Percentiles rank a stretch among this genome's conserved stretches.
These are phyloP conservation scores for Petromus typicus DNA, from an alignment of 2,113 vertebrate genomes.

Conservation along the genomic window DNA sequence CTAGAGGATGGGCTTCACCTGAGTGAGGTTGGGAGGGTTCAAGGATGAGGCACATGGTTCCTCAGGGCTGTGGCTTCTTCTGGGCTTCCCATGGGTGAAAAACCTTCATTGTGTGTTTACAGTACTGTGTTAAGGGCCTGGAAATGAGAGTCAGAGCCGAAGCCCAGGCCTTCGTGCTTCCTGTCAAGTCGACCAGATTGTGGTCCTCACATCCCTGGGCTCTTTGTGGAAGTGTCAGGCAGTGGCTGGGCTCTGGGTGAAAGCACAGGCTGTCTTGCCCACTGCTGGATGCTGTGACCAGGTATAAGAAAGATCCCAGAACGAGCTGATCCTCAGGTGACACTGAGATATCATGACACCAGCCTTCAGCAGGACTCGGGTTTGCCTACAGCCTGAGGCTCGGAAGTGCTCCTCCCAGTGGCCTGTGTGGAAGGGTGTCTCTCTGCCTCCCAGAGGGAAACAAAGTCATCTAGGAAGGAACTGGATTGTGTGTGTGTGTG, in stretches of 20 bases:
- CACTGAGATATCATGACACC: rapidly evolving
- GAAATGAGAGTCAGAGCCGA: background rate
- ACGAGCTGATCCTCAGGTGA: rapidly evolving
- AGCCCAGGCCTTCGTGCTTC: background rate
- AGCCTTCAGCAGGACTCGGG: background rate
- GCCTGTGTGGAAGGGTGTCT: background rate
- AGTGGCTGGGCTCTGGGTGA: background rate
- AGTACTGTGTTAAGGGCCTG: background rate
- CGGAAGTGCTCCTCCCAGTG: background rate
- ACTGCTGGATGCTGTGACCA: too few species aligned
- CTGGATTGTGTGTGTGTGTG: background rate
- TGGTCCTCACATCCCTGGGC: background rate
- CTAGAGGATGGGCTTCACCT: background rate
- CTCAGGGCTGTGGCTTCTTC: background rate
- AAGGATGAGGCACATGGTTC: background rate
- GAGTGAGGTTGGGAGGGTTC: rapidly evolving
- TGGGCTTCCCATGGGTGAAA: too few species aligned
- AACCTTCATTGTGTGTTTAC: background rate
- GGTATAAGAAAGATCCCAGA: background rate
- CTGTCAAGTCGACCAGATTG: background rate
- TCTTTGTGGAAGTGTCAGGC: background rate
- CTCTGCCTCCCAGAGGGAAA: background rate
- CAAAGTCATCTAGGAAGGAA: background rate
- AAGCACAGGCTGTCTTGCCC: background rate
- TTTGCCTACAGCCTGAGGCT: background rate